Base-by-base conservation (phyloP, 1,140 invertebrate genomes). In the Drosophila cardini region DNA sequence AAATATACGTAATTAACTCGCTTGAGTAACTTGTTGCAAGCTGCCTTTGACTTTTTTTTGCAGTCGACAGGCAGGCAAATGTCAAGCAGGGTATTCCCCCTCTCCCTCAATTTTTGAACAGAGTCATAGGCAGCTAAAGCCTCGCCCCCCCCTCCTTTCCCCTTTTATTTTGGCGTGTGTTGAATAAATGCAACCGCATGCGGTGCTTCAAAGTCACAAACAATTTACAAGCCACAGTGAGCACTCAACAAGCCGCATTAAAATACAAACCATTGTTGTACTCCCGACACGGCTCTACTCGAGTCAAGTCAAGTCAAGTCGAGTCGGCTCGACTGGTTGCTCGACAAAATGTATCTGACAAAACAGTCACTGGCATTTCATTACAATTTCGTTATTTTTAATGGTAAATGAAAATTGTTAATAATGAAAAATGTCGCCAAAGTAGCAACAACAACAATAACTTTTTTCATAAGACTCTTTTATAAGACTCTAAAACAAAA, bases 231-330 rank as follows among this genome's bases (percentile, higher is more conserved):
- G 80, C 78, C 65, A 77, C 70, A 64, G 56, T 82, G 78, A 82
- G 80, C 74, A 82, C 80, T 71, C 80, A 82, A 82, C 78, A 82
- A 77, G 74, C 78, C 78, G 80, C 78, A 82, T 80, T 82, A 68
- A 82, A 80, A 78, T 55, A 80, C 55, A 82, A 67, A 11, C 69
- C 62, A 78, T 82, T 82, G 78, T 80, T 71, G 38, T 77, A 52
- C 50, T 32, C 32, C 34, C 30, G 18, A 18, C 36, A n/a, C n/a
- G n/a, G n/a, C n/a, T n/a, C n/a, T n/a, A n/a, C n/a, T n/a, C n/a
- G n/a, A n/a, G n/a, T n/a, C n/a, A n/a, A 4, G 21, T 26, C 5
- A 5, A 26, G 21, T 26, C 5, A 5, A 26, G 21, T 26, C 21
- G 21, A 26, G 21, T 26, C 21, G 21, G 5, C 21, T 5, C 18